phyloP scores from a whole-genome alignment of 2,113 vertebrate species.

The Cavia aperea region DNA sequence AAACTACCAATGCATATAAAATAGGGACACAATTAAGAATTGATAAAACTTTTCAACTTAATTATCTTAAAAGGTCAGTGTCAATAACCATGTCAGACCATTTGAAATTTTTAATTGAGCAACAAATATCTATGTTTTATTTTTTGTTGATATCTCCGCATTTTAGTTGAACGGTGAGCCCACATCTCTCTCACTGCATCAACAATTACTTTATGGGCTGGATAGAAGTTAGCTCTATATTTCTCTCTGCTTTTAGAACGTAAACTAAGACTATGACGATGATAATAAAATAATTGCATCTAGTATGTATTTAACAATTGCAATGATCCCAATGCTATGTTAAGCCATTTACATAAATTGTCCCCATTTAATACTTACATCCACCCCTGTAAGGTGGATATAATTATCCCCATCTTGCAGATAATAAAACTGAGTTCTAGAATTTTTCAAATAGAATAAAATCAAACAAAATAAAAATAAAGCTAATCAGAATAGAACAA shows the following conservation, averaged over 20 bases:
- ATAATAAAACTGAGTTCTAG: background rate
- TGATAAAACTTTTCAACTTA: constrained; percentile 54
- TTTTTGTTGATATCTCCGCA: constrained; percentile 46
- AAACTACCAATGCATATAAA: constrained; percentile 60
- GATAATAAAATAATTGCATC: constrained; percentile 27
- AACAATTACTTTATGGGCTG: constrained; percentile 32
- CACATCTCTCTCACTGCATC: constrained; percentile 7
- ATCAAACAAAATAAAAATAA: too few relatives aligned
- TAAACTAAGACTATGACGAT: background rate
- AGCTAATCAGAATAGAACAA: too few relatives aligned
- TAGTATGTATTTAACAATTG: constrained; percentile 40
- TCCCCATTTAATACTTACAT: constrained; percentile 35
- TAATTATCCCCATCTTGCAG: constrained; percentile 19
- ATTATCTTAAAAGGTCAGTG: constrained; percentile 48
- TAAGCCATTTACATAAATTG: background rate
- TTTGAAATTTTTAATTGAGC: constrained; percentile 46
- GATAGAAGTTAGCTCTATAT: background rate
- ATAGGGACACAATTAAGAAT: constrained; percentile 53
- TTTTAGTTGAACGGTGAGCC: constrained; percentile 35
- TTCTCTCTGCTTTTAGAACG: constrained; percentile 40
- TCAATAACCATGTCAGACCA: constrained; percentile 8
- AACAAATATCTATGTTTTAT: constrained; percentile 25
- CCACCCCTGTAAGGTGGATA: background rate
- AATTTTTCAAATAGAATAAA: too few relatives aligned
- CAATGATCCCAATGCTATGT: background rate